Conservation (phyloP, 2,888 invertebrate species). For the Cheilosia grossa region DNA sequence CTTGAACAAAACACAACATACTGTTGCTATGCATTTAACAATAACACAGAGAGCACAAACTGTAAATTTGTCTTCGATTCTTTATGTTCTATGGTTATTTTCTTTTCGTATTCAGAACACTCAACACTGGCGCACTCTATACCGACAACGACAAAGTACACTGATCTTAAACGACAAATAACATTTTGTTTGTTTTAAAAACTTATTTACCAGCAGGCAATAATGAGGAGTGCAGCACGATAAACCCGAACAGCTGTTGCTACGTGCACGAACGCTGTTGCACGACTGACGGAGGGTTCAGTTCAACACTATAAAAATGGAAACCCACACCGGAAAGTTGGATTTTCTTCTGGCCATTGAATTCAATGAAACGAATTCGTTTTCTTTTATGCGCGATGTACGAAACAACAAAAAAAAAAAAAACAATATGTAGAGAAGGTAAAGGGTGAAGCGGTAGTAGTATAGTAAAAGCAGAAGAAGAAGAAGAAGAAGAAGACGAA, state of each 20-base stretch:
- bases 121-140: not conserved
- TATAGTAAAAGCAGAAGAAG: slow-evolving; percentile 14
- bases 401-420: too few relatives aligned
- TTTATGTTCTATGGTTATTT: not conserved
- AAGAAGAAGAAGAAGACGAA: slow-evolving; percentile 40
- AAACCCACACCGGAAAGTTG: slow-evolving; percentile 69
- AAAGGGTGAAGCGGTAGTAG: slow-evolving; percentile 4
- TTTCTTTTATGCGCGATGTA: slow-evolving; percentile 38
- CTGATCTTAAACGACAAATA: slow-evolving; percentile 34
- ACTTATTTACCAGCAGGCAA: slow-evolving; percentile 33
- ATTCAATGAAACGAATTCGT: slow-evolving; percentile 55
- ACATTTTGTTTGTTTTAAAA: slow-evolving; percentile 23
- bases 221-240: slow-evolving; percentile 7
- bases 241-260: slow-evolving; percentile 50
- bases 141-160: slow-evolving; percentile 24
- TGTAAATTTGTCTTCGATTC: not conserved
- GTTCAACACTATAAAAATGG: slow-evolving; percentile 51
- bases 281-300: slow-evolving; percentile 63
- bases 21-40: slow-evolving; percentile 69
- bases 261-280: slow-evolving; percentile 58
- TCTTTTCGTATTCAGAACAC: slow-evolving; percentile 1
- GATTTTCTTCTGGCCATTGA: slow-evolving; percentile 44
- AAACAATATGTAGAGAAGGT: not conserved
- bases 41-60: slow-evolving; percentile 16
- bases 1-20: slow-evolving; percentile 77